These are phyloP conservation scores for Phortica variegata DNA, from an alignment of 1,140 invertebrate genomes.

Conservation along the genomic window DNA sequence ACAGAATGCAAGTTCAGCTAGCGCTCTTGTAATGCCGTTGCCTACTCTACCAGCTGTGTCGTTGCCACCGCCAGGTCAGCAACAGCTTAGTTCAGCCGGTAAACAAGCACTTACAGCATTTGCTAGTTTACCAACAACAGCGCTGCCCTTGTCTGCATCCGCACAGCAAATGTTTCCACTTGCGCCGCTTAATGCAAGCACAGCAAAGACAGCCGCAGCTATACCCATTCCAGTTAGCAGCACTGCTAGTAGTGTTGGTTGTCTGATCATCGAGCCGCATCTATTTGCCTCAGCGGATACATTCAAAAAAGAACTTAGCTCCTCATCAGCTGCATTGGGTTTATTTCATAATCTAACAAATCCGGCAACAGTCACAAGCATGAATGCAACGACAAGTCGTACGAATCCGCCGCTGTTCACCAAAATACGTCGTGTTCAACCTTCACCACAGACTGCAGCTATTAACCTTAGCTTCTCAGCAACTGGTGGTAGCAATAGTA, in stretches of 20 bases:
- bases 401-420: slow-evolving; percentile 28
- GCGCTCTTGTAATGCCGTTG: slow-evolving; percentile 31
- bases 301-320: slow-evolving; percentile 47
- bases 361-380: slow-evolving; percentile 18
- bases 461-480: slow-evolving; percentile 46
- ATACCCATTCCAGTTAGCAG: slow-evolving; percentile 17
- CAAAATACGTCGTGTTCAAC: slow-evolving; percentile 45
- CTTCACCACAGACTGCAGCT: slow-evolving; percentile 45
- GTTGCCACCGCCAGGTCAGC: slow-evolving; percentile 16
- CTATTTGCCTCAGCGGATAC: slow-evolving; percentile 47
- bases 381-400: no score
- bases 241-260: slow-evolving; percentile 37
- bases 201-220: slow-evolving; percentile 20
- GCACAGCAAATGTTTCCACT: slow-evolving; percentile 32
- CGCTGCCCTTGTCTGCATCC: slow-evolving; percentile 27
- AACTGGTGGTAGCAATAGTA: not conserved
- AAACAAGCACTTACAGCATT: slow-evolving; percentile 24
- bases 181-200: slow-evolving; percentile 32
- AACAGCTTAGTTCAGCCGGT: slow-evolving; percentile 7
- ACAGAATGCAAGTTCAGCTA: not conserved
- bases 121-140: slow-evolving; percentile 30
- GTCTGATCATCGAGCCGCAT: slow-evolving; percentile 53
- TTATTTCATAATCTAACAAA: slow-evolving; percentile 44
- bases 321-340: slow-evolving; percentile 36
- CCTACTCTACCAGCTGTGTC: slow-evolving; percentile 24